These are phyloP conservation scores for Nephrocerus scutellatus DNA, from an alignment of 2,888 invertebrate genomes.

Conservation along the genomic window DNA sequence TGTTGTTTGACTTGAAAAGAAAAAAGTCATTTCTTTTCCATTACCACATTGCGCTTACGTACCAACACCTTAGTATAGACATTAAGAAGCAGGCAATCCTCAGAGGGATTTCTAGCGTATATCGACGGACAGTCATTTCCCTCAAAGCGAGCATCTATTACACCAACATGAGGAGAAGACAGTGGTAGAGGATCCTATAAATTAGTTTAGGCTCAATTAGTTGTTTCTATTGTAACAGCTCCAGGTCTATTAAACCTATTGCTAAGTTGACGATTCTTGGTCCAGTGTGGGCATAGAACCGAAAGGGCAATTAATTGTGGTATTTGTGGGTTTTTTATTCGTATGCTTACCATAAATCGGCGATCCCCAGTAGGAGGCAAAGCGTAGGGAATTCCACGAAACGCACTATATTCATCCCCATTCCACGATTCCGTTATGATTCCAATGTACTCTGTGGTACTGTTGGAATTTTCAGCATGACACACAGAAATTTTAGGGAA, in stretches of 20 bases:
- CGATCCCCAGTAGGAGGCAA: constrained; percentile 44
- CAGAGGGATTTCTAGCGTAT: constrained; percentile 41
- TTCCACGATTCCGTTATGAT: too few relatives aligned
- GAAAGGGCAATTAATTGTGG: neutral
- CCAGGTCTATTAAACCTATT: too few relatives aligned
- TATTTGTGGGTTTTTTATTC: neutral
- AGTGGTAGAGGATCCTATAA: constrained; percentile 47
- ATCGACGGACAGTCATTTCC: constrained; percentile 50
- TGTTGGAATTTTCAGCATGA: too few relatives aligned
- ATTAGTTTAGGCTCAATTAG: neutral
- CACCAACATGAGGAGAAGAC: constrained; percentile 13
- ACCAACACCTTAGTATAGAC: constrained; percentile 51
- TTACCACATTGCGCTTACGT: constrained; percentile 5
- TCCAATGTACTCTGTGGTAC: too few relatives aligned
- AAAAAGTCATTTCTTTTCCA: neutral
- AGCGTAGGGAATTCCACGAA: constrained; percentile 31
- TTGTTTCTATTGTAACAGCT: neutral
- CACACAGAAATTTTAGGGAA: too few relatives aligned
- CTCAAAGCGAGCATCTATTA: constrained; percentile 47
- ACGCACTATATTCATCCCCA: constrained; percentile 20
- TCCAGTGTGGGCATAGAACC: neutral
- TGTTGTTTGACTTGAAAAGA: constrained; percentile 14
- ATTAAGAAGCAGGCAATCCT: constrained; percentile 53
- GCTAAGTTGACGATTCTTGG: too few relatives aligned
- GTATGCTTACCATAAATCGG: constrained; percentile 28